phyloP scores from a whole-genome alignment of 2,113 vertebrate species.

The Syngnathus floridae region DNA sequence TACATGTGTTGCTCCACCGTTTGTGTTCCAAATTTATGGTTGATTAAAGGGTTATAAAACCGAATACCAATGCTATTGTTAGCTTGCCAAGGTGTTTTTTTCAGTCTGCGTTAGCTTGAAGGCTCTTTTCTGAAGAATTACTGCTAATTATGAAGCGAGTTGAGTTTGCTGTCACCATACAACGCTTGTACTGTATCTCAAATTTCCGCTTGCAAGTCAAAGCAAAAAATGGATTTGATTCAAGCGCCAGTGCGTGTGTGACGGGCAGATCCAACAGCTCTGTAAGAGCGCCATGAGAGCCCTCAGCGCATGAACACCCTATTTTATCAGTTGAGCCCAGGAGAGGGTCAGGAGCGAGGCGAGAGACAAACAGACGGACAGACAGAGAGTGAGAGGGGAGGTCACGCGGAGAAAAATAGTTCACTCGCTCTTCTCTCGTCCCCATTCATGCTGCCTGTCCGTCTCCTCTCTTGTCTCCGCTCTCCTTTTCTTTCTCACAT shows the following conservation, averaged over 20 bases:
- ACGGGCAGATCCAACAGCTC: conserved; percentile 89
- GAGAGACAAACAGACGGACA: conserved; percentile 53
- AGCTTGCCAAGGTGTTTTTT: not conserved
- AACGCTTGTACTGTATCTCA: too few relatives aligned
- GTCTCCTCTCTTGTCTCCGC: conserved; percentile 23
- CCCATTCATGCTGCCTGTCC: conserved; percentile 46
- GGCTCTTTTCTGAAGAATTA: not conserved
- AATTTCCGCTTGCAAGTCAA: too few relatives aligned
- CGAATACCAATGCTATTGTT: too few relatives aligned
- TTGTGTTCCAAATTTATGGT: too few relatives aligned
- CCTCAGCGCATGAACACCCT: conserved; percentile 72
- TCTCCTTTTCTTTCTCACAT: conserved; percentile 27
- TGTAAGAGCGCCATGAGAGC: conserved; percentile 80
- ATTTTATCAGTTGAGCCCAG: conserved; percentile 87
- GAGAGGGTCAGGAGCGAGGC: conserved; percentile 89
- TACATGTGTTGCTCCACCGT: too few relatives aligned
- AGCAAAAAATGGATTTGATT: not conserved
- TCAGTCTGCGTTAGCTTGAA: not conserved
- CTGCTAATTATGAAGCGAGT: not conserved
- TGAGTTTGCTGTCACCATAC: not conserved
- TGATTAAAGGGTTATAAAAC: too few relatives aligned
- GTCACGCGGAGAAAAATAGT: conserved; percentile 48
- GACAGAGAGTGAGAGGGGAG: conserved; percentile 40
- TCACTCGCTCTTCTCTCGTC: conserved; percentile 38
- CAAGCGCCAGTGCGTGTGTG: conserved; percentile 75